Base-by-base conservation (phyloP, 2,888 invertebrate species). In the Lysandra bellargus region DNA sequence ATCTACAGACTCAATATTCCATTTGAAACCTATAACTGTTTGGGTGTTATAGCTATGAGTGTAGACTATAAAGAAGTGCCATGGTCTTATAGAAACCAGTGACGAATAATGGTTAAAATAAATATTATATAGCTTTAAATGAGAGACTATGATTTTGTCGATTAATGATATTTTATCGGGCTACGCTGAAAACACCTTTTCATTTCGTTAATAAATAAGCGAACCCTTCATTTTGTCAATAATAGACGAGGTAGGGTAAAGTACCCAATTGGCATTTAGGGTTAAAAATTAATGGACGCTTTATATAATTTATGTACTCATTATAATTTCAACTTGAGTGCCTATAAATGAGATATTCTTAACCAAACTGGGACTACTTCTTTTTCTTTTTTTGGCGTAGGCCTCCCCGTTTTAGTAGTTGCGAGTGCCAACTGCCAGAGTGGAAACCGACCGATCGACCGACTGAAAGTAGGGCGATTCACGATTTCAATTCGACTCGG, bases 281-380 rank as follows among this genome's bases (percentile, higher is more conserved):
- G 69, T 69, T 69, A 69, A 30, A 69, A 12, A 69, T 30, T 69
- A 33, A 69, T 69, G 33, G 69, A 33, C 33, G 69, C 30, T 33
- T 69, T 69, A 69, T 33, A 69, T 69, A 69, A 33, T 33, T 69
- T 33, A 69, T 69, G 30, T 33, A 12, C 69, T 69, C 69, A 33
- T 33, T 69, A 14, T 69, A 30, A 69, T 69, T 69, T 69, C 30
- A 69, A 33, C 30, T 69, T 33, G 12, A 69, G 30, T 69, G 33
- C 69, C 64, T 64, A 30, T 4, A 64, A 23, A 23, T 61, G 2
- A 2, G 7, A 61, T 1, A 61, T 61, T 61, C 23, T 23, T 6
- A 61, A 61, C 5, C 9, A 17, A 61, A 61, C 23, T 23, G 3
- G n/a, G 6, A 49, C 49, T 49, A 49, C 49, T 49, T 49, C 9